These are phyloP conservation scores for Tiliqua scincoides DNA, from an alignment of 2,113 vertebrate species.

Conservation along the genomic window DNA sequence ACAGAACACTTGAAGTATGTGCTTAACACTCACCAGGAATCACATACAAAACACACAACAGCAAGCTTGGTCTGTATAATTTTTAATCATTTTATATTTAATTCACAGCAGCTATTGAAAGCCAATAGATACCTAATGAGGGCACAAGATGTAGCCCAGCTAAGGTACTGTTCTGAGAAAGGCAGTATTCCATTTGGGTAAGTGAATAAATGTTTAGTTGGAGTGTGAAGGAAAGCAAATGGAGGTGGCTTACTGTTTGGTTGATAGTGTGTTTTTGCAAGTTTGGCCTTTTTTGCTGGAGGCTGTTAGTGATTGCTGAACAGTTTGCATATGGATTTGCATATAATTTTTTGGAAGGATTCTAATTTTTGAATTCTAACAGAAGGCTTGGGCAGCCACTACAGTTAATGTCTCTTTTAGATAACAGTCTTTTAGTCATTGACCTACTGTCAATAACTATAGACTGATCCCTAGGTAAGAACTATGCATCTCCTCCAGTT, in stretches of 20 bases:
- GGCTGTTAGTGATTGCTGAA: background rate
- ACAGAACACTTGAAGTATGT: background rate
- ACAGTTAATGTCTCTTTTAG: too few species aligned
- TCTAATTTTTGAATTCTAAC: too few species aligned
- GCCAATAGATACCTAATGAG: slow-evolving; percentile 81
- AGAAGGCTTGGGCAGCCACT: too few species aligned
- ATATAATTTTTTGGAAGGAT: background rate
- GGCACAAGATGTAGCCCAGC: slow-evolving; percentile 79
- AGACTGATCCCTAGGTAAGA: background rate
- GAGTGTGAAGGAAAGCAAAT: background rate
- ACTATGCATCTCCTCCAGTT: background rate
- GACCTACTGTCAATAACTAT: background rate
- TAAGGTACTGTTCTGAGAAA: slow-evolving; percentile 75
- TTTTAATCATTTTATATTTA: slow-evolving; percentile 45
- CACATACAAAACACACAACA: background rate
- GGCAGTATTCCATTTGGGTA: slow-evolving; percentile 81
- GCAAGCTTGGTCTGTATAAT: background rate
- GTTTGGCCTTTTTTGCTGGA: background rate
- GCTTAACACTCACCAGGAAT: background rate
- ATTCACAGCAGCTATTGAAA: slow-evolving; percentile 78
- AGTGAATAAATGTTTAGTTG: background rate
- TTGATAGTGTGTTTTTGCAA: background rate
- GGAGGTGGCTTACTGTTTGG: background rate
- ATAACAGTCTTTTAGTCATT: background rate
- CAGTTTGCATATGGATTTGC: background rate